Evolutionary conservation across 1,140 invertebrate genomes (phyloP), one percentile per base, ranked within the genome.

Genomic region (Tribolium castaneum): DNA sequence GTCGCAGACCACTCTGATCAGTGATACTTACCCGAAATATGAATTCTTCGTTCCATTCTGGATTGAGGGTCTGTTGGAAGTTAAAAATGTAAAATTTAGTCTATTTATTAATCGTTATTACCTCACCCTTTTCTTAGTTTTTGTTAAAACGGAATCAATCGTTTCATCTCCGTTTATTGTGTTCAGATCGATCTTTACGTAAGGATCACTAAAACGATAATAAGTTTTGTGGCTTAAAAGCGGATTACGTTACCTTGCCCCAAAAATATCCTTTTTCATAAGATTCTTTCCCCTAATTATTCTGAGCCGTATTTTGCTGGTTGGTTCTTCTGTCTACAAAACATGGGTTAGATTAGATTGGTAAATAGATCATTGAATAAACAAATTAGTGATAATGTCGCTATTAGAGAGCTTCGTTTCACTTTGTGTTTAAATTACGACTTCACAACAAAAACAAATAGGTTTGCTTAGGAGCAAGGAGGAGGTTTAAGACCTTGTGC

Each of bases 261-360:
- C 98, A 91, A 99, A 99, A 83, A 99, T 98, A 87, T 99, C 98
- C 88, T 99, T 99, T 86, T 98, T 98, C 25, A 97, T 97, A 84
- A 99, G 89, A 82, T 96, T 93, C 87, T 95, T 93, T 30, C 96
- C 97, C 82, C 93, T 92, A 76, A 97, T 90, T 70, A 99, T 93
- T 87, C 92, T 93, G 83, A 97, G 88, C 81, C 94, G 91, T 83
- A 97, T 87, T 85, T 94, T 90, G 86, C 90, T 93, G 83, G 92
- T 92, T 79, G 91, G 90, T 83, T 93, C 92, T 86, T 94, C 92
- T 86, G 90, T 92, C 94, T 95, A 88, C 22, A 90, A 90, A 30
- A 30, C 25, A 30, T 4, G 25, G 25, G 6, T 30, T 30, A 30
- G 25, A 30, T 30, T 30, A 30, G 25, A 30, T 25, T 16, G 5